A percentile compares a stretch with the other conserved stretches of the same genome.
These are phyloP conservation scores for Drosophila suzukii DNA, from an alignment of 1,140 invertebrate species.

Conservation along the genomic window DNA sequence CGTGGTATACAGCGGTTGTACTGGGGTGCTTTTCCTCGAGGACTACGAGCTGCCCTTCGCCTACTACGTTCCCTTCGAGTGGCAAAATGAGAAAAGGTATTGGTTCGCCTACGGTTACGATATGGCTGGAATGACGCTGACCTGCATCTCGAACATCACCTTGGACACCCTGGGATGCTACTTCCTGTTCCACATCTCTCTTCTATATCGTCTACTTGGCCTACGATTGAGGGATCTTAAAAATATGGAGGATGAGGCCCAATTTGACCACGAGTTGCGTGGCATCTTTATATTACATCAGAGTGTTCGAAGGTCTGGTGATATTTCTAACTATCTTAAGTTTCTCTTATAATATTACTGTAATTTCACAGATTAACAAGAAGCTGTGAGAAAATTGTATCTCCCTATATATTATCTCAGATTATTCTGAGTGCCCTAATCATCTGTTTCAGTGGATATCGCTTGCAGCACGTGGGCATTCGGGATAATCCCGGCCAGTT, in stretches of 20 bases:
- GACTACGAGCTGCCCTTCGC: conserved; percentile 66
- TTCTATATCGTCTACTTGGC: conserved; percentile 63
- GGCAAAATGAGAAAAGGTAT: conserved; percentile 46
- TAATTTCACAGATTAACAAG: conserved; percentile 46
- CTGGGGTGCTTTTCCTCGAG: conserved; percentile 53
- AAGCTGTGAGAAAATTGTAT: conserved; percentile 59
- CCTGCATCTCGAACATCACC: conserved; percentile 62
- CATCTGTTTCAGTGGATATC: conserved; percentile 78
- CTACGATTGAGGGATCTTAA: conserved; percentile 42
- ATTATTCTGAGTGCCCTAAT: conserved; percentile 77
- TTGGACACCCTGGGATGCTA: conserved; percentile 73
- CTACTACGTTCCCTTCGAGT: conserved; percentile 75
- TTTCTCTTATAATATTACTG: neutral
- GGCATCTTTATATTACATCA: conserved; percentile 55
- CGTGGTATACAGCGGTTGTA: conserved; percentile 56
- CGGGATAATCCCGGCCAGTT: conserved; percentile 68
- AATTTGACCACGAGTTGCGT: conserved; percentile 39
- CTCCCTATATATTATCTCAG: conserved; percentile 66
- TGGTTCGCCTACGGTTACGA: conserved; percentile 68
- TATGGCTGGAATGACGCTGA: conserved; percentile 61
- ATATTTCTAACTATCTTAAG: neutral
- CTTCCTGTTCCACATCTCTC: conserved; percentile 67
- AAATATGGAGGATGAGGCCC: neutral
- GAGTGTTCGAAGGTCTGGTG: conserved; percentile 37
- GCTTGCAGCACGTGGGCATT: conserved; percentile 58